Conservation (phyloP, 2,113 vertebrate genomes). For the Pygathrix nemaeus region DNA sequence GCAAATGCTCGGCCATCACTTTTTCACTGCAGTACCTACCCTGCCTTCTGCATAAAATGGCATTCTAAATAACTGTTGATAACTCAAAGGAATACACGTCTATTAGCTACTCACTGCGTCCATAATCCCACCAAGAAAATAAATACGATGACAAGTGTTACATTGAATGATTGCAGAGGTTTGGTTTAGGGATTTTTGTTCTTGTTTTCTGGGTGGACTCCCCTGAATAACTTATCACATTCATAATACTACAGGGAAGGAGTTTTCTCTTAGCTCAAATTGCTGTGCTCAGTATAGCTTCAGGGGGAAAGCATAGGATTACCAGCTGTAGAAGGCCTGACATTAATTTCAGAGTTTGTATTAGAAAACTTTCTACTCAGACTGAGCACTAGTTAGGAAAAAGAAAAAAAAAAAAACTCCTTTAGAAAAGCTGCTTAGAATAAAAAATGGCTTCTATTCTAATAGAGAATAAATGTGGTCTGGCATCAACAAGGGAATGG, state of each 20-base stretch:
- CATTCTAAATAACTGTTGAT: background rate
- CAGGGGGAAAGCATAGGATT: background rate
- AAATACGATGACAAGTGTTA: background rate
- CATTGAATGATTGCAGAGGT: background rate
- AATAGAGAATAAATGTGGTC: conserved; percentile 51
- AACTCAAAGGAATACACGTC: background rate
- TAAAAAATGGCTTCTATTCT: conserved; percentile 44
- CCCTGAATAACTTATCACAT: background rate
- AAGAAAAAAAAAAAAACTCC: background rate
- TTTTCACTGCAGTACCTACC: background rate
- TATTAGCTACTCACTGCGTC: background rate
- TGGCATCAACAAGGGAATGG: background rate
- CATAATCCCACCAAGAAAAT: background rate
- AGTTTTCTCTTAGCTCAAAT: background rate
- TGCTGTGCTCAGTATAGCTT: conserved; percentile 55
- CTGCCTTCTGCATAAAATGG: background rate
- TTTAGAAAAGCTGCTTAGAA: conserved; percentile 34
- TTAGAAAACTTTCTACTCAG: conserved; percentile 51
- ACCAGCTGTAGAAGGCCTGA: background rate
- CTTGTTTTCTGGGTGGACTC: background rate
- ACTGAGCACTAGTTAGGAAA: conserved; percentile 14
- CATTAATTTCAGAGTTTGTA: conserved; percentile 10
- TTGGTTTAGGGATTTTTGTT: conserved; percentile 46
- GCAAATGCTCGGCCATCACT: background rate
- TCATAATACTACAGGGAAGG: background rate